A percentile compares a stretch with the other conserved stretches of the same genome.
Conservation (phyloP, 2,797 vertebrate genomes). For the Cephalopachus bancanus region DNA sequence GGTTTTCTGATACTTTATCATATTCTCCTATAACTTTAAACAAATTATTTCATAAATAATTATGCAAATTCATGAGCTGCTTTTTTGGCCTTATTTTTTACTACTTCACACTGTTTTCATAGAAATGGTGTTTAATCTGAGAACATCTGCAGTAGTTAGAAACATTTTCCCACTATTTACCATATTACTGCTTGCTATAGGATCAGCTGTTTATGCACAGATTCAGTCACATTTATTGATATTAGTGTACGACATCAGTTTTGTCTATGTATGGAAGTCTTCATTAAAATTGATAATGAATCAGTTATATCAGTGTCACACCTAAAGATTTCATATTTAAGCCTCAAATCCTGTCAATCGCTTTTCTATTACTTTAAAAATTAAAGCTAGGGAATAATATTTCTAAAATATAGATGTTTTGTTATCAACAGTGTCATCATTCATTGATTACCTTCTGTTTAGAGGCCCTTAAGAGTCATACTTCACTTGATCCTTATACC, state of each 20-base stretch:
- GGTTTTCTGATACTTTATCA: not conserved
- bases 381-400: not conserved
- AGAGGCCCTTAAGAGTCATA: not conserved
- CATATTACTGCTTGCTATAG: not conserved
- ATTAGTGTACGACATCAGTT: not conserved
- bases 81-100: not conserved
- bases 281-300: not conserved
- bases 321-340: not conserved
- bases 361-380: not conserved
- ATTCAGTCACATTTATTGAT: not conserved
- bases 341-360: not conserved
- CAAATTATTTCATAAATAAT: conserved; percentile 12
- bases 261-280: not conserved
- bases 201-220: not conserved
- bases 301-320: not conserved
- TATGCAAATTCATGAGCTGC: conserved; percentile 15
- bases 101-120: not conserved
- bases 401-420: not conserved
- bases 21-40: not conserved
- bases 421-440: not conserved
- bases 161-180: not conserved
- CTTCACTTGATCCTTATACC: not conserved
- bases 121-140: conserved; percentile 27
- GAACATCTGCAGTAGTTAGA: not conserved
- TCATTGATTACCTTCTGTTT: not conserved